Base-by-base conservation (phyloP, 2,888 invertebrate genomes). In the Pristionchus exspectatus region DNA sequence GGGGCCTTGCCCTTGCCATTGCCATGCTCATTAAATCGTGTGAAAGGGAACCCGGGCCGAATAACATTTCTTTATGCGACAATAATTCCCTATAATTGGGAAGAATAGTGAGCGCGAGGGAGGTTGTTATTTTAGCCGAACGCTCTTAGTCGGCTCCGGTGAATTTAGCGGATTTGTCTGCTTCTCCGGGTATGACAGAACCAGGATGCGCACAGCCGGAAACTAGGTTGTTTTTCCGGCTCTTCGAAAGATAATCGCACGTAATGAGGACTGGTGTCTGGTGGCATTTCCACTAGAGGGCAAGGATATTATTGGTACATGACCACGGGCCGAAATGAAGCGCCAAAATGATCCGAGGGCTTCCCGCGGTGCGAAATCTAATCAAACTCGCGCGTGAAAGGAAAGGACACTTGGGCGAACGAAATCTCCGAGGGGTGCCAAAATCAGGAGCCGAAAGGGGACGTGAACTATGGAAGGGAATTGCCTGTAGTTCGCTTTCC, bases 301-400 rank as follows among this genome's bases (percentile, higher is more conserved):
- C 21, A 24, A 21, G 74, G 21, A 14, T 69, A 69, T 30, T 44
- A 44, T 77, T n/a, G 69, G 69, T 69, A 16, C 69, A 18, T 12
- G 38, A 38, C 1, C 18, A 21, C 4, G 14, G 33, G 33, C 72
- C 33, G 30, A 72, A 72, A 72, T 72, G 72, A 69, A 50, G 44
- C 44, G 44, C 44, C 33, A 72, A 72, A 72, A 72, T 72, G 72
- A 69, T 44, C 33, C 0, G 33, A 21, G 16, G 74, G 74, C 74
- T 77, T 77, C 74, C 74, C 74, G 74, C 74, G 5, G 74, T 38
- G 38, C 74, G 24, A 44, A 44, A 77, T 77, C 27, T 30, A 77
- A 77, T 77, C 74, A n/a, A 77, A 1, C 4, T 72, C 30, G 27
- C 27, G 30, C 7, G 33, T 72, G 33, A 33, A 33, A 14, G 69